Conservation (phyloP, 2,888 invertebrate species). For the Xestia c-nigrum region DNA sequence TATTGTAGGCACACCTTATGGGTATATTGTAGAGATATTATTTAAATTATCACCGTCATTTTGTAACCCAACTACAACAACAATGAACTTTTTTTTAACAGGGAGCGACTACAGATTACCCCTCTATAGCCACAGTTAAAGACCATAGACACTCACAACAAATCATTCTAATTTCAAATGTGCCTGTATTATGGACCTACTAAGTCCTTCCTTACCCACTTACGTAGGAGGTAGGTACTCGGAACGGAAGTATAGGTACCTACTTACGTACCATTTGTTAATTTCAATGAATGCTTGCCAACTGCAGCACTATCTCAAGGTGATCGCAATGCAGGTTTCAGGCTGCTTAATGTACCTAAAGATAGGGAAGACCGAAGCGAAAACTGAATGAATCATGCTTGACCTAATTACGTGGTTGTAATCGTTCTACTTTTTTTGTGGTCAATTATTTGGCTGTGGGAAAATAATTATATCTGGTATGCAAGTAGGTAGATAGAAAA, state of each 20-base stretch:
- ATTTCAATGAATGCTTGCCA: conserved; percentile 29
- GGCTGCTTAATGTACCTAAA: neutral
- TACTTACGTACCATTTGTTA: conserved; percentile 7
- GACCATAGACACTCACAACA: neutral
- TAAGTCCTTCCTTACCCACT: neutral
- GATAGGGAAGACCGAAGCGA: neutral
- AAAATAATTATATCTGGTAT: neutral
- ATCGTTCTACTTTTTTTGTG: neutral
- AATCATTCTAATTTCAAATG: neutral
- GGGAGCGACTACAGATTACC: neutral
- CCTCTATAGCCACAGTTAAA: neutral
- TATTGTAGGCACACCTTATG: no score
- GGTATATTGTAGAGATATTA: no score
- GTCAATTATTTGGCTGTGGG: neutral
- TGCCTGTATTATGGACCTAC: neutral
- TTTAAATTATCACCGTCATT: no score
- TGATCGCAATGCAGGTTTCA: conserved; percentile 34
- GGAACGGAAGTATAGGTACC: neutral
- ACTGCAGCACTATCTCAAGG: conserved; percentile 44
- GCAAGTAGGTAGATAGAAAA: neutral
- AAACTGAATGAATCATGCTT: neutral
- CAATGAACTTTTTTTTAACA: no score
- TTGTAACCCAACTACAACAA: no score
- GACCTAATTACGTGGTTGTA: neutral
- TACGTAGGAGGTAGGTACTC: neutral